Conservation (phyloP, 2,888 invertebrate species). For the Tiliacea citrago region DNA sequence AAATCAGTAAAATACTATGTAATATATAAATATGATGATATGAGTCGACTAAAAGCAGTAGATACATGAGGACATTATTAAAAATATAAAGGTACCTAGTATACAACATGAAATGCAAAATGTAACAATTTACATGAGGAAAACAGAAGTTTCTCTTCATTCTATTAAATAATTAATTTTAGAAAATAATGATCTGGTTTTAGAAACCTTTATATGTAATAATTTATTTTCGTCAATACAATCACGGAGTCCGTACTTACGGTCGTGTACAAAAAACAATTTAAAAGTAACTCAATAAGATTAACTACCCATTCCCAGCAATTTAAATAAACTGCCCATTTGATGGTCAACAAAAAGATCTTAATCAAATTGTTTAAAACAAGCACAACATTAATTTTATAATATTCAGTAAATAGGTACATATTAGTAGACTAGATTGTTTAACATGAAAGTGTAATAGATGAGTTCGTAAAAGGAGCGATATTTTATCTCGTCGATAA, state of each 20-base stretch:
- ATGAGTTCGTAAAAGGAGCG: constrained; percentile 28
- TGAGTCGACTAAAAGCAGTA: constrained; percentile 33
- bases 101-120: constrained; percentile 33
- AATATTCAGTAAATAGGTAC: constrained; percentile 57
- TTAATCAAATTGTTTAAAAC: constrained; percentile 46
- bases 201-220: constrained; percentile 53
- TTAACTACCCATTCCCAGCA: constrained; percentile 49
- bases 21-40: constrained; percentile 31
- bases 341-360: constrained; percentile 63
- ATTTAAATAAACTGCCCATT: constrained; percentile 62
- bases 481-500: constrained; percentile 10
- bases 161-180: constrained; percentile 22
- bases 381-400: constrained; percentile 53
- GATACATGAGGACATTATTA: constrained; percentile 10
- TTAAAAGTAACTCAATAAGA: constrained; percentile 39
- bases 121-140: background rate
- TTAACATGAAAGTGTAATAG: constrained; percentile 58
- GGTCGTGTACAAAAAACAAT: constrained; percentile 30
- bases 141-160: constrained; percentile 19
- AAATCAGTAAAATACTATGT: constrained; percentile 43
- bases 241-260: background rate
- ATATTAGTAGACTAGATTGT: constrained; percentile 66
- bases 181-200: constrained; percentile 51
- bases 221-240: constrained; percentile 37
- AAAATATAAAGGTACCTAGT: constrained; percentile 5